These are phyloP conservation scores for Chrysolina oricalcia DNA, from an alignment of 2,888 invertebrate species.

Conservation along the genomic window DNA sequence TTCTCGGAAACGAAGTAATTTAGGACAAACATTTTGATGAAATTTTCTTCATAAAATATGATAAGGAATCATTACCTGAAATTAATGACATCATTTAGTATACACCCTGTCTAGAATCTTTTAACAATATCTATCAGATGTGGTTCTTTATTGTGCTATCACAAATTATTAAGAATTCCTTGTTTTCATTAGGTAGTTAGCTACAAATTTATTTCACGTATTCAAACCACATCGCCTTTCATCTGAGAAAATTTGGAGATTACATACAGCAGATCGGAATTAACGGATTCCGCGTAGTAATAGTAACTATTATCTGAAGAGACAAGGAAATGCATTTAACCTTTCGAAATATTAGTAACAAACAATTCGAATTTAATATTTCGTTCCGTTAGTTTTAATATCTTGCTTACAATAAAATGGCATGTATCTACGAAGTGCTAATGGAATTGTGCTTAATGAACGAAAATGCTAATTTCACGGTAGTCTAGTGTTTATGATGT, in stretches of 20 bases:
- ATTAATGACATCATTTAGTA: too few species aligned
- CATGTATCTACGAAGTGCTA: slow-evolving; percentile 7
- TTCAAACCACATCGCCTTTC: too few species aligned
- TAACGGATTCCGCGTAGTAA: background rate
- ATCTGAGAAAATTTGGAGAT: background rate
- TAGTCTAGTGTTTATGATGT: background rate
- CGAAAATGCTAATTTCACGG: slow-evolving; percentile 1
- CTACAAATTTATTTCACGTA: too few species aligned
- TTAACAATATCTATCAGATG: too few species aligned
- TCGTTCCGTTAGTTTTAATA: slow-evolving; percentile 20
- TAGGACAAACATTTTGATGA: too few species aligned
- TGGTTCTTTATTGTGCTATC: too few species aligned
- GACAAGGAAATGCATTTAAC: slow-evolving; percentile 15
- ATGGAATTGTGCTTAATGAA: slow-evolving; percentile 6
- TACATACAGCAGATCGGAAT: background rate
- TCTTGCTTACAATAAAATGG: slow-evolving; percentile 7
- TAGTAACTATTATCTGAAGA: background rate
- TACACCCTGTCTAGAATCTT: too few species aligned
- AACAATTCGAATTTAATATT: slow-evolving; percentile 13
- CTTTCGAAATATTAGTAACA: slow-evolving; percentile 2
- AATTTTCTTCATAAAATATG: too few species aligned
- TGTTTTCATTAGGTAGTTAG: too few species aligned
- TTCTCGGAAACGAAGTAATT: too few species aligned
- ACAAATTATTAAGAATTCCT: too few species aligned
- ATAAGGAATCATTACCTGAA: too few species aligned